phyloP scores from a whole-genome alignment of 2,113 vertebrate species.

The Chunga burmeisteri region DNA sequence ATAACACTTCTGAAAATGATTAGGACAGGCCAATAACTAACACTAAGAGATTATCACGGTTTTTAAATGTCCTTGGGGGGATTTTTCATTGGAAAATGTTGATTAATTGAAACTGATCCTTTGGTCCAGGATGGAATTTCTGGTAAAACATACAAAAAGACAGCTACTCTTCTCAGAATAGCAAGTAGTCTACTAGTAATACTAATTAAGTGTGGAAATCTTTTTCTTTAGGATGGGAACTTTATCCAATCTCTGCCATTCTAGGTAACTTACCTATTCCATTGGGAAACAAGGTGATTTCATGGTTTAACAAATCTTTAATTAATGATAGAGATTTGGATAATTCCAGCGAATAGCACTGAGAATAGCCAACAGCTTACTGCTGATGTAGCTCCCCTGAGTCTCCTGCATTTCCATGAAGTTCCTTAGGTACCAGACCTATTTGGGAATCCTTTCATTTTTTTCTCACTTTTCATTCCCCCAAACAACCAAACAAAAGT shows the following conservation, averaged over 20 bases:
- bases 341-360: neutral
- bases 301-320: slow-evolving; percentile 51
- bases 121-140: slow-evolving; percentile 35
- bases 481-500: neutral
- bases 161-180: slow-evolving; percentile 18
- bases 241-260: slow-evolving; percentile 14
- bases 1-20: slow-evolving; percentile 60
- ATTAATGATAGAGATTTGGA: slow-evolving; percentile 48
- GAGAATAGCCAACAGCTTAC: neutral
- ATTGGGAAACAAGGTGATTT: slow-evolving; percentile 31
- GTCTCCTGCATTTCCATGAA: neutral
- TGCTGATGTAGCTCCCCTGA: neutral
- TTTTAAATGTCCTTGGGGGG: slow-evolving; percentile 52
- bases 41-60: slow-evolving; percentile 45
- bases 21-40: slow-evolving; percentile 56
- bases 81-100: slow-evolving; percentile 58
- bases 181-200: slow-evolving; percentile 37
- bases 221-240: slow-evolving; percentile 40
- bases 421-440: neutral
- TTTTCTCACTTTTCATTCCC: neutral
- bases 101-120: slow-evolving; percentile 62
- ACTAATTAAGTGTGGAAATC: slow-evolving; percentile 51
- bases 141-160: slow-evolving; percentile 47
- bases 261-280: slow-evolving; percentile 8
- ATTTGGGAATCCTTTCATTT: neutral